phyloP scores from a whole-genome alignment of 2,888 invertebrate genomes.

The Eupithecia exiguata region DNA sequence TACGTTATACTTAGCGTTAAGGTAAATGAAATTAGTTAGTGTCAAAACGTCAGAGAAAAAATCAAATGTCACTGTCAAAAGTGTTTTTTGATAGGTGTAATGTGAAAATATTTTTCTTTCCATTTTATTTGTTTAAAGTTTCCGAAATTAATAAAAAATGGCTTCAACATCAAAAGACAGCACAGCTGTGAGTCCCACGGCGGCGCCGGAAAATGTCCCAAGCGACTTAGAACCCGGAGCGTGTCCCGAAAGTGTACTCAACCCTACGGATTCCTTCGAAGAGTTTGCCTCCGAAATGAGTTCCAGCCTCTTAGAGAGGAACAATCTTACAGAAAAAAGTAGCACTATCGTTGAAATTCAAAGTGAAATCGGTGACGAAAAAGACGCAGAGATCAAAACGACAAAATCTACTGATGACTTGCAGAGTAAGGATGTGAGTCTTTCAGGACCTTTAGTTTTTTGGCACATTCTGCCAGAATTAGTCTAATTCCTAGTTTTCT shows the following conservation, averaged over 20 bases:
- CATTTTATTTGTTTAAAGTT: neutral
- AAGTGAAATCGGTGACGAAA: slow-evolving; percentile 77
- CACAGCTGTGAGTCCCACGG: slow-evolving; percentile 47
- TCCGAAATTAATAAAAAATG: slow-evolving; percentile 51
- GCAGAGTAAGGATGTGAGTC: slow-evolving; percentile 70
- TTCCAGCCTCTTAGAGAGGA: slow-evolving; percentile 85
- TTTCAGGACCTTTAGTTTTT: slow-evolving; percentile 14
- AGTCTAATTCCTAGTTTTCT: neutral
- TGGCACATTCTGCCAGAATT: neutral
- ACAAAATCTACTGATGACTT: slow-evolving; percentile 73
- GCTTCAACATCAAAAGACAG: slow-evolving; percentile 73
- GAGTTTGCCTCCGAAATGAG: slow-evolving; percentile 87
- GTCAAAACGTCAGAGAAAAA: too few species aligned
- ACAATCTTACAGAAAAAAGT: slow-evolving; percentile 78
- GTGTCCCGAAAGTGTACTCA: slow-evolving; percentile 86
- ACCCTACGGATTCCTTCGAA: slow-evolving; percentile 88
- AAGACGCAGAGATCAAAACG: slow-evolving; percentile 61
- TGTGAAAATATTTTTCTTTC: neutral
- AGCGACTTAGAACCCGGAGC: slow-evolving; percentile 75
- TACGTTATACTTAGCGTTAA: too few species aligned
- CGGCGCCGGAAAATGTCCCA: slow-evolving; percentile 53
- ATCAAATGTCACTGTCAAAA: slow-evolving; percentile 3
- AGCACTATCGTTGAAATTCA: slow-evolving; percentile 85
- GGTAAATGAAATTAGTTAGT: too few species aligned
- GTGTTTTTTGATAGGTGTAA: neutral